Evolutionary conservation across 2,888 invertebrate species (phyloP), one percentile per base, ranked within the genome.

Genomic region (Micropterix aruncella): DNA sequence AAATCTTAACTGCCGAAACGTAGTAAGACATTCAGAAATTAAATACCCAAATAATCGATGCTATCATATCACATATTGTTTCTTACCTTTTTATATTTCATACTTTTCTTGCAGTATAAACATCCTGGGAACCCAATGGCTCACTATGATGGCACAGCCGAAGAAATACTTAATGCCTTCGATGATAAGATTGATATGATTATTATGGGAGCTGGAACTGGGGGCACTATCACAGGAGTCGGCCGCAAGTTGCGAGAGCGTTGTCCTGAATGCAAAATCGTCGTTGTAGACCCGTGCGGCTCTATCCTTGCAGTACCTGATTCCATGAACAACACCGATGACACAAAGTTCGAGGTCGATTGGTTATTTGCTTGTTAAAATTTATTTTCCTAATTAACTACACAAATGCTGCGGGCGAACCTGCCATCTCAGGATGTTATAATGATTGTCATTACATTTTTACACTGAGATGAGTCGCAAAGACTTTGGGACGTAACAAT

Each of bases 61-160:
- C n/a, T n/a, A n/a, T n/a, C n/a, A n/a, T n/a, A n/a, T n/a, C n/a
- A n/a, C n/a, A n/a, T n/a, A n/a, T n/a, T n/a, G n/a, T n/a, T n/a
- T n/a, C n/a, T n/a, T n/a, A n/a, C n/a, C n/a, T n/a, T n/a, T n/a
- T n/a, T n/a, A n/a, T n/a, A n/a, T n/a, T n/a, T n/a, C n/a, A n/a
- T n/a, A 39, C 42, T 48, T 47, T 47, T 46, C 45, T 54, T 61
- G 48, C 52, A 95, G 85, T 97, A 97, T 63, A 81, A 86, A 40
- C 97, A 97, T 68, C 70, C 87, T 5, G 87, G 91, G 55, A 99
- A 99, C 67, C 97, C 99, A 0, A 61, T 99, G 55, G 94, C 96
- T 1, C 99, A 99, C 64, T 99, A 95, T 61, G 97, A 99, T 59
- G 82, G 83, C 44, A 99, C 99, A 0, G 97, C 83, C 0, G 83